These are phyloP conservation scores for Teinopalpus imperialis DNA, from an alignment of 2,888 invertebrate genomes.

Conservation along the genomic window DNA sequence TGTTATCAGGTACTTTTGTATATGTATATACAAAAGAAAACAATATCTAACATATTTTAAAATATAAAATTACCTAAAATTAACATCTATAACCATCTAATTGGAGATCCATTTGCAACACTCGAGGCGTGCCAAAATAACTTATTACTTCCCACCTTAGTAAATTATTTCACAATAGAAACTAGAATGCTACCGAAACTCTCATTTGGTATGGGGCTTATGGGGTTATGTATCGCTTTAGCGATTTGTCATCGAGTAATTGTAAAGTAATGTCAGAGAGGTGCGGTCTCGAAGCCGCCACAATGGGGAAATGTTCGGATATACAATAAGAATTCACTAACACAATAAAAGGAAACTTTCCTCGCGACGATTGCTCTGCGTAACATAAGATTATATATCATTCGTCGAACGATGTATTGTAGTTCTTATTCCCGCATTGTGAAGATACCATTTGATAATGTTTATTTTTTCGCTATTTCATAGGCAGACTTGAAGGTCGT, in stretches of 20 bases:
- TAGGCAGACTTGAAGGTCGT: no score
- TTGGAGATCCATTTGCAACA: no score
- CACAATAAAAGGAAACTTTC: constrained; percentile 73
- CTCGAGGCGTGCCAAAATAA: constrained; percentile 22
- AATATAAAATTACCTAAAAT: no score
- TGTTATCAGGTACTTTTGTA: no score
- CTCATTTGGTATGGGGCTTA: constrained; percentile 48
- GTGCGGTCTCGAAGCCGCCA: constrained; percentile 49
- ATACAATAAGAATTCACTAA: constrained; percentile 74
- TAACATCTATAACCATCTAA: no score
- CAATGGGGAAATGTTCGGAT: constrained; percentile 66
- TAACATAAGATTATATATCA: constrained; percentile 53
- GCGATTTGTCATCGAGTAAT: constrained; percentile 69
- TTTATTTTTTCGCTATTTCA: no score
- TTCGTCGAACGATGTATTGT: constrained; percentile 44
- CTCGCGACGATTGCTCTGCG: constrained; percentile 46
- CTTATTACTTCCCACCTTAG: constrained; percentile 27
- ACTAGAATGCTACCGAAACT: constrained; percentile 42
- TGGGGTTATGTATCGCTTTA: constrained; percentile 55
- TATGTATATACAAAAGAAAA: no score
- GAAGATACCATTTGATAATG: background rate
- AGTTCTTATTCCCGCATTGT: constrained; percentile 42
- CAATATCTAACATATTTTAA: no score
- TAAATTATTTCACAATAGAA: constrained; percentile 48
- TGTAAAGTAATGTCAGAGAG: constrained; percentile 59